Conservation (phyloP, 30 jellyfish, hydroid and myxozoan genomes). For the Nemopilema nomurai region DNA sequence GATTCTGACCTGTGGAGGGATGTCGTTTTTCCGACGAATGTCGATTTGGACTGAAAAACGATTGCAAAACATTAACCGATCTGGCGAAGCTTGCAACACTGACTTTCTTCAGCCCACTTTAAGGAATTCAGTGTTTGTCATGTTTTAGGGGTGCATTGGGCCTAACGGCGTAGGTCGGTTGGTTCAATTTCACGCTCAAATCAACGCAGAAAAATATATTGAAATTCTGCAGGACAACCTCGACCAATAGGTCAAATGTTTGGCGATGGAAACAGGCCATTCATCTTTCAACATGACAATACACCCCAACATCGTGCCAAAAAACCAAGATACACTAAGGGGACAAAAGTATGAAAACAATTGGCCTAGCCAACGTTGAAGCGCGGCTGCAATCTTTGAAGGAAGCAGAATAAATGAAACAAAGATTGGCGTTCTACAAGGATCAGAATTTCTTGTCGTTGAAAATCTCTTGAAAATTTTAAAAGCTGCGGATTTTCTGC, state of each 20-base stretch:
- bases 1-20: neutral
- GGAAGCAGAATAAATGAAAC: too few relatives aligned
- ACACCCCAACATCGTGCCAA: conserved; percentile 2
- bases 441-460: too few relatives aligned
- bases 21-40: neutral
- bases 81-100: neutral
- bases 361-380: too few relatives aligned
- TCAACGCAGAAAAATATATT: conserved; percentile 11
- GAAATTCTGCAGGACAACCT: too few relatives aligned
- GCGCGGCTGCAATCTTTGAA: too few relatives aligned
- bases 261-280: conserved; percentile 14
- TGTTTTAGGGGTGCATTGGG: conserved; percentile 1
- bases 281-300: conserved; percentile 13
- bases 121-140: conserved; percentile 1
- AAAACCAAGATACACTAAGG: neutral
- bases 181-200: conserved; percentile 5
- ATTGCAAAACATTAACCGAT: neutral
- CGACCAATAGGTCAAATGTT: neutral
- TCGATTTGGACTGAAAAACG: too few relatives aligned
- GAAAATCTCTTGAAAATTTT: too few relatives aligned
- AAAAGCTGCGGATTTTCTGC: too few relatives aligned
- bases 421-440: too few relatives aligned
- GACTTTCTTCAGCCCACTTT: conserved; percentile 13
- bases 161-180: conserved; percentile 21
- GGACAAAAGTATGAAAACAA: too few relatives aligned